Conservation (phyloP, 2,113 vertebrate species). For the Platichthys flesus region DNA sequence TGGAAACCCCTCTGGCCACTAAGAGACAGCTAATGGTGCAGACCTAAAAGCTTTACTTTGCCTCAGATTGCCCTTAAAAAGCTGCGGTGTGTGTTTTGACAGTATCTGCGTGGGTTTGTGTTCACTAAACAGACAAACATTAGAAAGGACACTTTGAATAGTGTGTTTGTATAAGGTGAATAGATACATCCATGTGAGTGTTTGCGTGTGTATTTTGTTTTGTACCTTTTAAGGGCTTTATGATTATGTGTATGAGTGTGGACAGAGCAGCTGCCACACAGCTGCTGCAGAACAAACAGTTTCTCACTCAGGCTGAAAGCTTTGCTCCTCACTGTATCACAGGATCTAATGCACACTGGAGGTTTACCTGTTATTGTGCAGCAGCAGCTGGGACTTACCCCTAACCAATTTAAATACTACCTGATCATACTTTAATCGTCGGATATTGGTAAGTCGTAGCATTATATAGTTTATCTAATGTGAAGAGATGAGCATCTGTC, state of each 20-base stretch:
- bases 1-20: slow-evolving; percentile 33
- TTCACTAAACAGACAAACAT: slow-evolving; percentile 22
- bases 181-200: not conserved
- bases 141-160: not conserved
- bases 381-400: not conserved
- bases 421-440: not conserved
- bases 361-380: not conserved
- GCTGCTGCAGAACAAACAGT: slow-evolving; percentile 67
- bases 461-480: not conserved
- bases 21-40: slow-evolving; percentile 58
- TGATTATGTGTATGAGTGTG: slow-evolving; percentile 41
- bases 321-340: not conserved
- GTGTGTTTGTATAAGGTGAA: slow-evolving; percentile 3
- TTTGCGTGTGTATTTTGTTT: slow-evolving; percentile 9
- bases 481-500: not conserved
- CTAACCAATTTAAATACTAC: not conserved
- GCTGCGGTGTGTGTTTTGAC: not conserved
- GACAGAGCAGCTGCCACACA: slow-evolving; percentile 45
- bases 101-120: not conserved
- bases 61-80: slow-evolving; percentile 29
- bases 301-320: slow-evolving; percentile 32
- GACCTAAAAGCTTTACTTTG: slow-evolving; percentile 58
- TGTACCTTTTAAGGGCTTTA: slow-evolving; percentile 19
- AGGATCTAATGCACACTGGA: slow-evolving; percentile 15
- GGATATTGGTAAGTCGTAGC: not conserved